A percentile compares a stretch with the other conserved stretches of the same genome.
Evolutionary conservation across 37 sponge, comb jelly and placozoan genomes (phyloP).

Genomic region (Spongia lamella): DNA sequence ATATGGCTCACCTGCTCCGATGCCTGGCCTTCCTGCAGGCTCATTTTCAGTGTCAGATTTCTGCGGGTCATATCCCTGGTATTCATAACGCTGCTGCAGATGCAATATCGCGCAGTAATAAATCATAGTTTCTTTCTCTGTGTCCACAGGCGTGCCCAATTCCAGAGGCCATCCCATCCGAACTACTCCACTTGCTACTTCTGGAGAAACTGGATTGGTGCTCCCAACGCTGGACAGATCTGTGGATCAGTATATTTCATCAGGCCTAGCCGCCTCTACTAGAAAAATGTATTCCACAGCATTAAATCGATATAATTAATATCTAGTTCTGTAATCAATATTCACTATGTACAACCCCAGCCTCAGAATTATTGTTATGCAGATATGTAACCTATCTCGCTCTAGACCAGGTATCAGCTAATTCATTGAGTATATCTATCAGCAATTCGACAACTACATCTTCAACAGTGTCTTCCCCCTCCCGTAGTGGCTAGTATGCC

Average conservation of each 20-base stretch:
- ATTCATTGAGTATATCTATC: constrained; percentile 40
- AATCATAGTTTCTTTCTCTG: constrained; percentile 5
- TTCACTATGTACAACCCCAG: too few species aligned
- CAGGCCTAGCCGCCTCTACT: constrained; percentile 43
- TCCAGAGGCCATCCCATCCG: constrained; percentile 6
- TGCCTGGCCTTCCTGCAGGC: constrained; percentile 37
- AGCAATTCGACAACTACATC: constrained; percentile 39
- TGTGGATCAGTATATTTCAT: constrained; percentile 21
- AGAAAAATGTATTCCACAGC: constrained; percentile 15
- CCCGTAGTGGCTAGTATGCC: constrained; percentile 11
- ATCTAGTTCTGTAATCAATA: too few species aligned
- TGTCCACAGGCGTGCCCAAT: neutral
- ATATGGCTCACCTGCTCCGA: constrained; percentile 41
- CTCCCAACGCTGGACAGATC: constrained; percentile 28
- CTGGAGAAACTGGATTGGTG: constrained; percentile 18
- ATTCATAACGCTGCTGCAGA: constrained; percentile 18
- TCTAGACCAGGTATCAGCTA: neutral
- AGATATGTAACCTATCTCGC: constrained; percentile 8
- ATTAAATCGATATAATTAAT: constrained; percentile 9
- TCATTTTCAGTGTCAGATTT: neutral
- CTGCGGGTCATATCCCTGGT: constrained; percentile 20
- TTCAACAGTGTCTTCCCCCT: constrained; percentile 15
- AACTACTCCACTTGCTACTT: neutral
- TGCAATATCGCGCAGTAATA: constrained; percentile 32
- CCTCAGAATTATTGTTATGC: constrained; percentile 17